A percentile compares a stretch with the other conserved stretches of the same genome.
Evolutionary conservation across 2,888 invertebrate species (phyloP).

Genomic region (Synanthedon formicaeformis): DNA sequence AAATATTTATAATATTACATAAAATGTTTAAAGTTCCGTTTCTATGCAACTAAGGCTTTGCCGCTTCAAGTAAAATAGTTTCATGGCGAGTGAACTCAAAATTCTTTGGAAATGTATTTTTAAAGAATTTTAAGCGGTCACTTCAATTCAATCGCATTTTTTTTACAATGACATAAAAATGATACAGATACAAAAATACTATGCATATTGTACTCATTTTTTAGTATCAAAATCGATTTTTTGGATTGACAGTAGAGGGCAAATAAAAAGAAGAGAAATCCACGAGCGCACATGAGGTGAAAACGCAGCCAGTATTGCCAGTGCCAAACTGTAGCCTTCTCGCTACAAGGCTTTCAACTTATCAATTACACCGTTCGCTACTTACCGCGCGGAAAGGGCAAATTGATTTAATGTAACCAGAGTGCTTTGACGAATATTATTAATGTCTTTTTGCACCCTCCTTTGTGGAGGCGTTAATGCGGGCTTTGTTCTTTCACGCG

Average conservation of each 20-base stretch:
- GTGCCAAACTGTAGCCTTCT: conserved; percentile 59
- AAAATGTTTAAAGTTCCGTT: no score
- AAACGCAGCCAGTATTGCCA: conserved; percentile 14
- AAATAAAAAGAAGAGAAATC: conserved; percentile 20
- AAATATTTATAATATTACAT: no score
- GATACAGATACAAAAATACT: no score
- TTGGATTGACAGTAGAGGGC: neutral
- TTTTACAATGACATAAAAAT: no score
- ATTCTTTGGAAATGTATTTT: no score
- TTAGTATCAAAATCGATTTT: no score
- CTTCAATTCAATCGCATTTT: no score
- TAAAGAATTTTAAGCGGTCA: no score
- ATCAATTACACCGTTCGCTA: conserved; percentile 71
- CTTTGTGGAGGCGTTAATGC: conserved; percentile 49
- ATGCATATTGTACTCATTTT: no score
- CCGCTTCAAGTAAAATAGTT: no score
- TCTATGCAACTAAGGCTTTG: no score
- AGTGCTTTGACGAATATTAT: conserved; percentile 72
- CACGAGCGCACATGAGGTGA: conserved; percentile 25
- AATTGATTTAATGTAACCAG: conserved; percentile 72
- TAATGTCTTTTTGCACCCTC: conserved; percentile 69
- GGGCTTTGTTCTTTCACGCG: conserved; percentile 64
- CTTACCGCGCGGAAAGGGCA: conserved; percentile 71
- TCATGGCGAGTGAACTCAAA: no score
- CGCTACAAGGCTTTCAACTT: conserved; percentile 71